Evolutionary conservation across 1,140 invertebrate species (phyloP), one percentile per base, ranked within the genome.

Genomic region (Phymorhynchus buccinoides): DNA sequence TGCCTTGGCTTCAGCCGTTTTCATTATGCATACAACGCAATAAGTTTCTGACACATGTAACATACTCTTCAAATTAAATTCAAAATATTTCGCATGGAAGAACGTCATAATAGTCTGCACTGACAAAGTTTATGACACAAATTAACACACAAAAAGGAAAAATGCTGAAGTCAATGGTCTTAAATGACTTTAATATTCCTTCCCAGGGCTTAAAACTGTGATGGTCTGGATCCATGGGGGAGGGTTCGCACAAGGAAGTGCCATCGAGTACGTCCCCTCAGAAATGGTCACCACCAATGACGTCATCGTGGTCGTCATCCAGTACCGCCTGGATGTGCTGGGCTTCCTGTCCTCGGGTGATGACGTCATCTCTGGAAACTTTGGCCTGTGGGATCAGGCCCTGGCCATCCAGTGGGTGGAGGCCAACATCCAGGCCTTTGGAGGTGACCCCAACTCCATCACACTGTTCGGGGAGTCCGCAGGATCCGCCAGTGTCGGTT

Each of bases 401-500:
- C 87, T 94, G 87, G 95, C 95, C 18, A 85, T 95, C 14, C 94
- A 89, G 91, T 96, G 95, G 95, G 91, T 95, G 9, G 93, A 91
- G 27, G 82, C 90, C 37, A 92, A 94, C 86, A n/a, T 93, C 85
- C 79, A 79, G 22, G 62, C 41, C 16, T 90, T 91, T 83, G 89
- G 88, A 32, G 91, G 91, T 66, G 87, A 92, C 86, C 86, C 87
- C 62, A 82, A 88, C 30, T 78, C 56, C 14, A 88, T 92, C 18
- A 91, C 90, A 16, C 27, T 91, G 16, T 88, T 90, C 71, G 91
- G 91, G 16, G 86, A 91, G 37, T 88, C 87, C 16, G 88, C 91
- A 0, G 91, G 91, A 32, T 85, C 97, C 1, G 97, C 97, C 12
- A 97, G 97, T 52, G 97, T 99, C 1, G 96, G 96, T 30, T 94